These are phyloP conservation scores for Gephyroberyx darwinii DNA, from an alignment of 2,797 vertebrate genomes.

Conservation along the genomic window DNA sequence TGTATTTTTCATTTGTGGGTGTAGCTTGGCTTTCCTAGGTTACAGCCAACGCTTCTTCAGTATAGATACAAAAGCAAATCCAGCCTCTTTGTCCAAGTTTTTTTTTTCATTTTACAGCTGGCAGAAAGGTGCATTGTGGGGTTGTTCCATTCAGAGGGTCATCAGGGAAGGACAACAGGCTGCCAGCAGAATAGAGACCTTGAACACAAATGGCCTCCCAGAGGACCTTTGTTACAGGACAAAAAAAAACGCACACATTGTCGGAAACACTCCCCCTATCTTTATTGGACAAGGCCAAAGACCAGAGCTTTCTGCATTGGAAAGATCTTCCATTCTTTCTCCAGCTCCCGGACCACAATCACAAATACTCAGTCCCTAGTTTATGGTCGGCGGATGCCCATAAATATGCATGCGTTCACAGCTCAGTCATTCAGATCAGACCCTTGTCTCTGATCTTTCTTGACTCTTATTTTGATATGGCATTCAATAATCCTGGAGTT, in stretches of 20 bases:
- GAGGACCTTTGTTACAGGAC: conserved; percentile 50
- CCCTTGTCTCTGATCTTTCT: conserved; percentile 22
- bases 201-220: conserved; percentile 38
- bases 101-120: conserved; percentile 25
- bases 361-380: conserved; percentile 43
- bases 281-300: conserved; percentile 40
- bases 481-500: not conserved
- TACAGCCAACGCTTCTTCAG: conserved; percentile 28
- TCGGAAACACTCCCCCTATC: conserved; percentile 46
- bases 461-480: conserved; percentile 11
- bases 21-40: conserved; percentile 38
- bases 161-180: conserved; percentile 50
- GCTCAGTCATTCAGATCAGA: conserved; percentile 27
- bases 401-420: conserved; percentile 53
- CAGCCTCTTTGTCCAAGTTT: conserved; percentile 34
- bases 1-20: conserved; percentile 55
- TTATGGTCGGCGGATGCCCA: conserved; percentile 48
- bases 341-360: conserved; percentile 31
- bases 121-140: conserved; percentile 48
- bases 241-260: conserved; percentile 19
- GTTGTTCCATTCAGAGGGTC: conserved; percentile 53
- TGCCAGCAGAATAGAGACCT: conserved; percentile 31
- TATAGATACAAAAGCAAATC: conserved; percentile 49
- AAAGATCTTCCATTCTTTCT: conserved; percentile 52
- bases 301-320: conserved; percentile 37